Conservation (phyloP, 2,113 vertebrate genomes). For the Bolborhynchus lineola region DNA sequence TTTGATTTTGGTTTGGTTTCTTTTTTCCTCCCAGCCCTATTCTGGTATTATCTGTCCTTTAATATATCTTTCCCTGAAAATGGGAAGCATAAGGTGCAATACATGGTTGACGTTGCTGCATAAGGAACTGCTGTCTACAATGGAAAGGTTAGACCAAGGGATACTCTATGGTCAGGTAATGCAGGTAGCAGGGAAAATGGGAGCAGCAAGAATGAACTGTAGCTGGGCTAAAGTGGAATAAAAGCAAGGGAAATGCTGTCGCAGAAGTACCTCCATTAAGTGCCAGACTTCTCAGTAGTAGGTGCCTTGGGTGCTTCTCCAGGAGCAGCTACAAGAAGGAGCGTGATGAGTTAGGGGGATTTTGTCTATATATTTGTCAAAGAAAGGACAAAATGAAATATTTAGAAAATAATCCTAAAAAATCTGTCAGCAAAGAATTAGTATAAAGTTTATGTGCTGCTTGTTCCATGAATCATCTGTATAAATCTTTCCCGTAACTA, state of each 20-base stretch:
- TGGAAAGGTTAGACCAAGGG: background rate
- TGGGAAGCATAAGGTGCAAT: background rate
- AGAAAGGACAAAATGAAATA: background rate
- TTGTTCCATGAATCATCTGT: background rate
- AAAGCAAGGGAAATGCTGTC: rapidly evolving
- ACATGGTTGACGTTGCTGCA: background rate
- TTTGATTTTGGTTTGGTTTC: background rate
- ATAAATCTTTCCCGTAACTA: slow-evolving; percentile 1
- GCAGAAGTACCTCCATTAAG: background rate
- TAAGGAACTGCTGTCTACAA: background rate
- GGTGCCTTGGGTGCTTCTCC: background rate
- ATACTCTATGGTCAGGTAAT: background rate
- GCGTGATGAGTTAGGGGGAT: background rate
- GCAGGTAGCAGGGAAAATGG: background rate
- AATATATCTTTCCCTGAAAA: background rate
- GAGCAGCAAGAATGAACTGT: background rate
- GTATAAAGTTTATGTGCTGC: background rate
- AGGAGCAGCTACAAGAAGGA: background rate
- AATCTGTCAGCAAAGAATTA: background rate
- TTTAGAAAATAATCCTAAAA: background rate
- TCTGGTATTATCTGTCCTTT: background rate
- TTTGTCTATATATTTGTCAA: background rate
- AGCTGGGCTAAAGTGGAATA: background rate
- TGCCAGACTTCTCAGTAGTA: background rate
- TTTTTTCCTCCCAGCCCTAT: background rate